A percentile compares a stretch with the other conserved stretches of the same genome.
Evolutionary conservation across 2,113 vertebrate species (phyloP).

Genomic region (Thalassarche chlororhynchos): DNA sequence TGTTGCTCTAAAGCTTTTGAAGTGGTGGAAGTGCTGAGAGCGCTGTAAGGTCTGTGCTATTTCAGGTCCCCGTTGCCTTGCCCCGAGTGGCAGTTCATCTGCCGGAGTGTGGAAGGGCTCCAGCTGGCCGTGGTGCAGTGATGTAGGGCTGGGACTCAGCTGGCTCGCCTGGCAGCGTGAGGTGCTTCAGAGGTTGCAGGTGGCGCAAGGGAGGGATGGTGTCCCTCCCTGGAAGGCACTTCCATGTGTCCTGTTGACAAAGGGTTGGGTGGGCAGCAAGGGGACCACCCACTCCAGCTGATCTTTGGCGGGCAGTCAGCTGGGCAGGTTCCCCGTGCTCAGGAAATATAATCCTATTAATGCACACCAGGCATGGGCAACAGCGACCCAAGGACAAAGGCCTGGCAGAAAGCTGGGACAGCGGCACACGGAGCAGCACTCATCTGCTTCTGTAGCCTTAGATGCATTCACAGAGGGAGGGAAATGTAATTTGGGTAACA

Average conservation of each 20-base stretch:
- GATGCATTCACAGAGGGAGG: not conserved
- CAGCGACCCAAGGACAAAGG: not conserved
- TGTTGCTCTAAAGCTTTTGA: not conserved
- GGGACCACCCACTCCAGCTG: not conserved
- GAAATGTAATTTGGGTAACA: not conserved
- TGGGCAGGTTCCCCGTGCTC: not conserved
- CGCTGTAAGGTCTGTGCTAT: not conserved
- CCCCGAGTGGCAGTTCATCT: not conserved
- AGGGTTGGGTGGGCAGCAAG: not conserved
- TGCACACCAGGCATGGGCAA: not conserved
- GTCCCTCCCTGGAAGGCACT: not conserved
- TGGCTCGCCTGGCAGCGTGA: fast-evolving
- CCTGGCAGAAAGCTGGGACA: not conserved
- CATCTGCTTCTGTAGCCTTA: not conserved
- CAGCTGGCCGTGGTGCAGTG: not conserved
- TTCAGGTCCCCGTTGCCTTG: not conserved
- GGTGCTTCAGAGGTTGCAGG: not conserved
- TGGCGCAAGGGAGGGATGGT: not conserved
- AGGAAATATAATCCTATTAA: not conserved
- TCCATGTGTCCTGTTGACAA: not conserved
- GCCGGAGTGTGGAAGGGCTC: not conserved
- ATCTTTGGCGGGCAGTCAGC: not conserved
- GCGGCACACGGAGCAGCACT: not conserved
- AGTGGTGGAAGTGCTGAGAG: not conserved
- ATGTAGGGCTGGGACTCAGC: not conserved